phyloP scores from a whole-genome alignment of 1,140 invertebrate genomes.

The Drosophila sechellia region DNA sequence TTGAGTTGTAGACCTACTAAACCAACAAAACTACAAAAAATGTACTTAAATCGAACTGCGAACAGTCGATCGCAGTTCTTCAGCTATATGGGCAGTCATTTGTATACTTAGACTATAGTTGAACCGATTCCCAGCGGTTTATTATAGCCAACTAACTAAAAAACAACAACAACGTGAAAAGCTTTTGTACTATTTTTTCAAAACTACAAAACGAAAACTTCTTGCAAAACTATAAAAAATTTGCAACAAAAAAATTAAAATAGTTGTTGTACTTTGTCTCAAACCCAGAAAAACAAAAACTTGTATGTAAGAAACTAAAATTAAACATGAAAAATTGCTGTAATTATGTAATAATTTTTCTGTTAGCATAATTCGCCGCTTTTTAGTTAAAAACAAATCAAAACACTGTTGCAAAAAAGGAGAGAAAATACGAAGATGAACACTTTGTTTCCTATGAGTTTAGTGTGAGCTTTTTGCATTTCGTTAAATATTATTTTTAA shows the following conservation, averaged over 20 bases:
- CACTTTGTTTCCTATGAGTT: constrained; percentile 70
- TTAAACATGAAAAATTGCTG: constrained; percentile 61
- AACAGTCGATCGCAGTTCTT: constrained; percentile 51
- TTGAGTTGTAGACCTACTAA: constrained; percentile 77
- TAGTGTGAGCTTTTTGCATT: constrained; percentile 74
- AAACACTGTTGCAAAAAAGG: constrained; percentile 51
- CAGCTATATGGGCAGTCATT: constrained; percentile 84
- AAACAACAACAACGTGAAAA: constrained; percentile 66
- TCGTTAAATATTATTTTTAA: constrained; percentile 70
- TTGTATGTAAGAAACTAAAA: constrained; percentile 51
- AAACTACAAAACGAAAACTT: constrained; percentile 56
- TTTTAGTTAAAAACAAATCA: constrained; percentile 67
- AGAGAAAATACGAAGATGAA: constrained; percentile 40
- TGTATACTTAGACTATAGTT: constrained; percentile 74
- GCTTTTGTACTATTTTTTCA: constrained; percentile 83
- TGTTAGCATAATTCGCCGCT: constrained; percentile 77
- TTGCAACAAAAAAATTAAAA: constrained; percentile 48
- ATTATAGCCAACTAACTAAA: constrained; percentile 66
- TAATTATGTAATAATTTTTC: constrained; percentile 71
- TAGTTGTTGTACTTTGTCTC: constrained; percentile 84
- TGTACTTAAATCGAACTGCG: constrained; percentile 73
- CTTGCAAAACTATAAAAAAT: constrained; percentile 50
- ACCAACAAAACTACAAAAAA: constrained; percentile 46
- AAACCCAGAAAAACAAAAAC: constrained; percentile 51
- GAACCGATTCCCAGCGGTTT: constrained; percentile 54